phyloP scores from a whole-genome alignment of 2,113 vertebrate genomes.

The Acanthochromis polyacanthus region DNA sequence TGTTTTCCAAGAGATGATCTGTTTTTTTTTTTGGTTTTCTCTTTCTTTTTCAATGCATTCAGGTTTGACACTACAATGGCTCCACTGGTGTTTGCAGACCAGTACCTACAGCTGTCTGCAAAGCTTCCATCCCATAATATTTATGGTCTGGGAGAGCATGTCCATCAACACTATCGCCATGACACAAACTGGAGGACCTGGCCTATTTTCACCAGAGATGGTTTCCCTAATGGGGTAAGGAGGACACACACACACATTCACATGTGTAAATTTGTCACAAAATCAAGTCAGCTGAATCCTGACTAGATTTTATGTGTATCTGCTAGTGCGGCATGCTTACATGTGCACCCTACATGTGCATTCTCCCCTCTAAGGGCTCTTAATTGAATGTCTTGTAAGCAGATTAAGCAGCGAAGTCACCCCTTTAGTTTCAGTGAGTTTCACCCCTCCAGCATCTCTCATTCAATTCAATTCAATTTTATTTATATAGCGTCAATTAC shows the following conservation, averaged over 20 bases:
- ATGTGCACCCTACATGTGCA: slow-evolving; percentile 31
- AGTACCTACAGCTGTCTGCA: slow-evolving; percentile 93
- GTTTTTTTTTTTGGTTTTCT: background rate
- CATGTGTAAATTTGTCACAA: background rate
- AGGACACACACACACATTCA: background rate
- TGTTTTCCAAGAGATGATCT: slow-evolving; percentile 13
- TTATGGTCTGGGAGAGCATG: slow-evolving; percentile 95
- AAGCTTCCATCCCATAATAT: slow-evolving; percentile 91
- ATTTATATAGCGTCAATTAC: too few relatives aligned
- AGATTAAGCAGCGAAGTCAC: slow-evolving; percentile 46
- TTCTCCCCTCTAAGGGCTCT: slow-evolving; percentile 39
- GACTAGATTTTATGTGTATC: background rate
- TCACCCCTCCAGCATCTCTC: slow-evolving; percentile 2
- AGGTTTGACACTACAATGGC: slow-evolving; percentile 93
- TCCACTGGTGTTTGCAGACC: slow-evolving; percentile 90
- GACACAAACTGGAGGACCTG: slow-evolving; percentile 93
- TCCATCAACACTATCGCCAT: slow-evolving; percentile 89
- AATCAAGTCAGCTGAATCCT: slow-evolving; percentile 3
- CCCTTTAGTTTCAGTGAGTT: slow-evolving; percentile 29
- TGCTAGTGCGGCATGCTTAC: slow-evolving; percentile 26
- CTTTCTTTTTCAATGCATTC: slow-evolving; percentile 4
- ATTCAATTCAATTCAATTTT: too few relatives aligned
- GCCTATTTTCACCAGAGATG: slow-evolving; percentile 91
- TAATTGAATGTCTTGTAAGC: slow-evolving; percentile 65
- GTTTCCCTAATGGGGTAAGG: slow-evolving; percentile 88